Percentiles rank a stretch among this genome's conserved stretches.
These are phyloP conservation scores for Lissonota sp. DNA, from an alignment of 2,888 invertebrate species.

Conservation along the genomic window DNA sequence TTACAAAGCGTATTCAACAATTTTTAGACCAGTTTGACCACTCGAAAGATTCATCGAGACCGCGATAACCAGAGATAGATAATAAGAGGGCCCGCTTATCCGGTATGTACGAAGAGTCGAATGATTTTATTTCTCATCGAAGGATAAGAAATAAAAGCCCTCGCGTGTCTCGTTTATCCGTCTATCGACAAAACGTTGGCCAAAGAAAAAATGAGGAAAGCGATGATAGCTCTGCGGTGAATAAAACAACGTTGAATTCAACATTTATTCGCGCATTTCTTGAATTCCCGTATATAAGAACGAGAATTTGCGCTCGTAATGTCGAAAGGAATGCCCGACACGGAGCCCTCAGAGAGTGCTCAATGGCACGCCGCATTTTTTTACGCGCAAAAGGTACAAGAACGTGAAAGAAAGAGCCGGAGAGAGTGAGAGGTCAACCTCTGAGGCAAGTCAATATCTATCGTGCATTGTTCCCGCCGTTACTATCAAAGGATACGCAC, in stretches of 20 bases:
- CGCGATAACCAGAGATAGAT: no score
- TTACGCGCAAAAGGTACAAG: conserved; percentile 19
- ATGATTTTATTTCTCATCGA: conserved; percentile 35
- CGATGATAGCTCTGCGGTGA: conserved; percentile 35
- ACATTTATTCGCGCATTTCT: conserved; percentile 74
- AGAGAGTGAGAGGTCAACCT: conserved; percentile 10
- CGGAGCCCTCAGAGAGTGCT: conserved; percentile 39
- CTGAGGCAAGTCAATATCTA: conserved; percentile 9
- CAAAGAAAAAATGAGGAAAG: neutral
- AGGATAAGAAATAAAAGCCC: conserved; percentile 14
- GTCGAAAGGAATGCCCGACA: conserved; percentile 59
- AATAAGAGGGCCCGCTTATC: no score
- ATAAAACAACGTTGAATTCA: conserved; percentile 68
- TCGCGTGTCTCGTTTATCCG: conserved; percentile 6
- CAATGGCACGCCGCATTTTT: conserved; percentile 36
- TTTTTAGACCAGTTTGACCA: no score
- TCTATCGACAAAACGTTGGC: conserved; percentile 16
- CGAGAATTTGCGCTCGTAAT: conserved; percentile 49
- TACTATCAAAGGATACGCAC: neutral
- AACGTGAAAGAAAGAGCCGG: conserved; percentile 19
- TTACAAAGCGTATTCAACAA: no score
- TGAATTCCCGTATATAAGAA: conserved; percentile 65
- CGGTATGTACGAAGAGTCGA: conserved; percentile 6
- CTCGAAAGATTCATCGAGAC: no score
- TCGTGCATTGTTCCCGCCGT: conserved; percentile 53